Evolutionary conservation across 2,113 vertebrate species (phyloP), one percentile per base, ranked within the genome.

Genomic region (Protobothrops mucrosquamatus): DNA sequence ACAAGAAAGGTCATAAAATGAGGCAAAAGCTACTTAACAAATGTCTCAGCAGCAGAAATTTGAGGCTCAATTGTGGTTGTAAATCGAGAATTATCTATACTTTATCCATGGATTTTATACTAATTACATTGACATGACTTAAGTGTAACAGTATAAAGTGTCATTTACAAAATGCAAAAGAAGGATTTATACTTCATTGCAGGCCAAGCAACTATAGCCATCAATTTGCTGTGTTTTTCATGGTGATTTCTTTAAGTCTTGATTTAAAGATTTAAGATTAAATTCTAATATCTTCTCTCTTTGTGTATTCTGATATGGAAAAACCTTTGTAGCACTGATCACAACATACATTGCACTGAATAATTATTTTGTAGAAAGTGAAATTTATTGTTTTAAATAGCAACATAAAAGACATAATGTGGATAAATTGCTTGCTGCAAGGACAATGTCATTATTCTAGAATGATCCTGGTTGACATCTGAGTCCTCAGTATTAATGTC

Each of bases 401-500:
- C 93, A 94, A 95, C 95, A 96, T 95, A 96, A 95, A 96, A 96
- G 96, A 94, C 56, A 91, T 95, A 96, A 95, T 94, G 92, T 95
- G 94, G 96, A 89, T 92, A 57, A 90, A 95, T 93, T 96, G 91
- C 92, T 96, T 96, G 96, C 95, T 96, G 91, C 92, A 95, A 96
- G 92, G 93, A 94, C 92, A 94, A 89, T 96, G 94, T 95, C 95
- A 96, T 97, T 96, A 96, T 92, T 96, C 96, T 95, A 96, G 95
- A 95, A 94, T 95, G 96, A 95, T 95, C 97, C 96, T 95, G 95
- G 96, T 94, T 96, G 93, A 96, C 93, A 96, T 95, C 91, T 96
- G 93, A 97, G 93, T 94, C 93, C 94, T 97, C 92, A 96, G 95
- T 96, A 94, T 22, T 93, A 97, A 97, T 96, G 87, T 97, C 95